Percentiles rank a stretch among this genome's conserved stretches.
Evolutionary conservation across 2,888 invertebrate species (phyloP).

Genomic region (Athalia rosae): DNA sequence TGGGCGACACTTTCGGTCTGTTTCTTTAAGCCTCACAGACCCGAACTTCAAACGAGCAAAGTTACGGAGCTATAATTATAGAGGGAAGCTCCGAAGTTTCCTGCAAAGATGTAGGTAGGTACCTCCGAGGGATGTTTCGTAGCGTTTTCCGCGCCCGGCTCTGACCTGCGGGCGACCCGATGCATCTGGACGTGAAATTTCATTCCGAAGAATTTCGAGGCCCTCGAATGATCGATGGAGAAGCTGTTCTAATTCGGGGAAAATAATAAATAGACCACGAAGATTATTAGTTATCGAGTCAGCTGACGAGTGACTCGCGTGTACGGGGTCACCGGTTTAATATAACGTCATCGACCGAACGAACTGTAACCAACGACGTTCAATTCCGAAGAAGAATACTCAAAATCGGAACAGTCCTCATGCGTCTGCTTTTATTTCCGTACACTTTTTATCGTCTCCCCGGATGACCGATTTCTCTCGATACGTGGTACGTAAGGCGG

Average conservation of each 20-base stretch:
- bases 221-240: constrained; percentile 34
- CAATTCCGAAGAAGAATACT: background rate
- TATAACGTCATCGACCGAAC: background rate
- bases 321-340: constrained; percentile 13
- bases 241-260: constrained; percentile 10
- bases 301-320: constrained; percentile 38
- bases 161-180: background rate
- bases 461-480: background rate
- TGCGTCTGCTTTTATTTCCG: too few relatives aligned
- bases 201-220: background rate
- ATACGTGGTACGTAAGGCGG: background rate
- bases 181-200: constrained; percentile 7
- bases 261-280: constrained; percentile 3
- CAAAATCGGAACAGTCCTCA: too few relatives aligned
- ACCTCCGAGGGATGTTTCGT: constrained; percentile 1
- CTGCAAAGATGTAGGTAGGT: constrained; percentile 20
- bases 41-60: constrained; percentile 43
- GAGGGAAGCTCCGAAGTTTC: background rate
- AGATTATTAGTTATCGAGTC: background rate
- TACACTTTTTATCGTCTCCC: too few relatives aligned
- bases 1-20: constrained; percentile 25
- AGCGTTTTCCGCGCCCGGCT: too few relatives aligned
- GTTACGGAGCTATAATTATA: constrained; percentile 29
- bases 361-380: constrained; percentile 5
- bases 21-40: constrained; percentile 14